Evolutionary conservation across 1,140 invertebrate species (phyloP).

Genomic region (Periplaneta americana): DNA sequence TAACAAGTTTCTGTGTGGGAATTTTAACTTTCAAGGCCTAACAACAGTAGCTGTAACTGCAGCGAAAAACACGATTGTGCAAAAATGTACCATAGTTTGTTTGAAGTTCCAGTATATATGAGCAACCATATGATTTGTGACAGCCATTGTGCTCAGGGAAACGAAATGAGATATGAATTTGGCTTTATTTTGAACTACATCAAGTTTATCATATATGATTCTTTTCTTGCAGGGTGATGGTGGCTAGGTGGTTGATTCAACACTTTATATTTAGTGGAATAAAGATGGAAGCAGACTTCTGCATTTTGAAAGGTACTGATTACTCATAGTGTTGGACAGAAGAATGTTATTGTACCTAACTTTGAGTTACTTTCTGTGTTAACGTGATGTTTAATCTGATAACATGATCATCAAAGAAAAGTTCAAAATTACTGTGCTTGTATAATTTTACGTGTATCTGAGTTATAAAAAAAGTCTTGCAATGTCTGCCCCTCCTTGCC

Average conservation of each 20-base stretch:
- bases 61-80: no score
- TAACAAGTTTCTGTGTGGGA: no score
- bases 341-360: neutral
- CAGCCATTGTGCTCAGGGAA: no score
- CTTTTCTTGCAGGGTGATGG: neutral
- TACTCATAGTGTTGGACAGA: neutral
- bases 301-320: conserved; percentile 12
- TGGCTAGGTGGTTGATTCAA: neutral
- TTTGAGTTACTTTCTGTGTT: neutral
- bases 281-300: conserved; percentile 6
- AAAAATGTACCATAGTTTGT: no score
- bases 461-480: neutral
- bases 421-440: neutral
- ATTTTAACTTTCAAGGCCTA: no score
- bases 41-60: no score
- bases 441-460: neutral
- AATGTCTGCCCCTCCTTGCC: neutral
- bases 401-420: no score
- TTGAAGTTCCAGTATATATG: no score
- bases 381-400: neutral
- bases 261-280: neutral
- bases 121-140: no score
- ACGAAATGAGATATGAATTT: no score
- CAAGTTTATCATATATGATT: no score
- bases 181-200: no score